Evolutionary conservation across 2,797 vertebrate genomes (phyloP).

Genomic region (Xenopus petersii): DNA sequence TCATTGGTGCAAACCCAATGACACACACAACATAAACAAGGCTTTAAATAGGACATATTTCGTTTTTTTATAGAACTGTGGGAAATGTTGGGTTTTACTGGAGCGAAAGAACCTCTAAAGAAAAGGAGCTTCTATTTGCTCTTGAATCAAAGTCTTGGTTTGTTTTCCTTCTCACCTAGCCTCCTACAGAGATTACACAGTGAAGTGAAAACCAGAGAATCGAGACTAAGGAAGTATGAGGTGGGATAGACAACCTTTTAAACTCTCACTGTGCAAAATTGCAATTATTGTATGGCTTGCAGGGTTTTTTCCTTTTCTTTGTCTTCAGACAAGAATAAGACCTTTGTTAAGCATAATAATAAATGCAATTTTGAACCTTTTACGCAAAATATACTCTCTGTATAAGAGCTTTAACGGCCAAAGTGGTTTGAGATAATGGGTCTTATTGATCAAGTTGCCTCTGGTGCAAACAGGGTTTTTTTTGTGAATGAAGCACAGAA

Average conservation of each 20-base stretch:
- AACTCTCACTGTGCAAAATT: background rate
- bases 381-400: background rate
- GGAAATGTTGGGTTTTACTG: conserved; percentile 23
- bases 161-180: conserved; percentile 32
- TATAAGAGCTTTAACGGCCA: background rate
- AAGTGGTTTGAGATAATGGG: background rate
- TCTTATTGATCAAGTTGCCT: background rate
- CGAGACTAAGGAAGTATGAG: background rate
- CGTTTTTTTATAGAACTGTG: background rate
- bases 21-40: background rate
- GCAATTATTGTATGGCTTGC: no score
- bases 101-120: conserved; percentile 20
- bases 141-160: conserved; percentile 23
- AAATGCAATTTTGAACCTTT: background rate
- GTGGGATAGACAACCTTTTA: background rate
- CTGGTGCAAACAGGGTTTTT: no score
- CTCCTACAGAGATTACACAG: conserved; percentile 10
- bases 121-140: conserved; percentile 20
- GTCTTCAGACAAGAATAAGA: background rate
- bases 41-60: conserved; percentile 17
- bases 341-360: background rate
- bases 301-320: background rate
- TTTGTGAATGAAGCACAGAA: no score
- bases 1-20: background rate
- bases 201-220: conserved; percentile 12